Base-by-base conservation (phyloP, 2,888 invertebrate genomes). In the Diadegma fenestrale region DNA sequence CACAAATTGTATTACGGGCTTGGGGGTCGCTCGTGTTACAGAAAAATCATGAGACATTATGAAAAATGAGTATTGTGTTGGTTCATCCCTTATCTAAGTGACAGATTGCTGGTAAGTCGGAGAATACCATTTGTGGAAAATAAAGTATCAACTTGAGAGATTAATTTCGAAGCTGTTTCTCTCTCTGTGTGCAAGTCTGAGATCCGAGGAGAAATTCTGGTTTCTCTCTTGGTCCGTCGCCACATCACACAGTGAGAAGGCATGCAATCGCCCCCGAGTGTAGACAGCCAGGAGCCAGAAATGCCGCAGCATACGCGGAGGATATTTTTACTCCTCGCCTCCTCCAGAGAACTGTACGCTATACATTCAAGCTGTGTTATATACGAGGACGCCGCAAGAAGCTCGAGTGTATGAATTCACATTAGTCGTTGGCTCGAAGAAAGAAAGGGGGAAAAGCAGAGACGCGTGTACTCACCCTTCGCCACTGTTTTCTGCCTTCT, bases 241-340 rank as follows among this genome's bases (percentile, higher is more conserved):
- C 45, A 61, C 37, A 43, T 37, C 63, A 51, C 63, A 48, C 22
- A 19, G 43, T 43, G 73, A 37, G 66, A 45, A 26, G 17, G 73
- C 43, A 33, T 51, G 66, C 22, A 66, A 48, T 54, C 78, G 63
- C 71, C 82, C 73, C 63, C 64, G 69, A 41, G 69, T 45, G 64
- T 64, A 84, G 84, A 84, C 84, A 76, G 33, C 45, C 43, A 71
- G 84, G 84, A 84, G 84, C 84, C 84, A 84, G 84, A 84, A 84
- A 84, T 80, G 84, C 76, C 80, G 80, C 84, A 80, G 69, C 64
- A 19, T 72, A 71, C 43, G 76, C 58, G 48, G 54, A 66, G 17
- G 80, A 72, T 64, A 66, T 80, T 80, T 80, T 76, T 41, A 17
- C 51, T 43, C 43, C 75, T 69, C 75, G 30, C 69, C 69, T 48